A percentile compares a stretch with the other conserved stretches of the same genome.
Conservation (phyloP, 2,113 vertebrate genomes). For the Zingel zingel region DNA sequence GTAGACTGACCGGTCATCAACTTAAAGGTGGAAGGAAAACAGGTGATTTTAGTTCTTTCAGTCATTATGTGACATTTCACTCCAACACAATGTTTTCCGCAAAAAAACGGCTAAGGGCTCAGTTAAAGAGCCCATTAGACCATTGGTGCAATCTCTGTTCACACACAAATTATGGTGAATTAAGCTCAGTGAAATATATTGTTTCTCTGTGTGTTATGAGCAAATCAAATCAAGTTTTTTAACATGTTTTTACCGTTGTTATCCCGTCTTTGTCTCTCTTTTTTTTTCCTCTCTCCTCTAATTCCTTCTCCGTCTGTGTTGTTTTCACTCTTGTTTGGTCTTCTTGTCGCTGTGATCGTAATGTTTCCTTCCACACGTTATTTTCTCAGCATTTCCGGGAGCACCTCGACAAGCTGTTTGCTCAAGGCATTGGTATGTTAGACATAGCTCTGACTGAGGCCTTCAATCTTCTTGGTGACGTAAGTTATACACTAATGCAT, state of each 20-base stretch:
- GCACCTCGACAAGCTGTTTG: conserved; percentile 94
- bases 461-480: conserved; percentile 93
- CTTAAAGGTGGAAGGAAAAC: conserved; percentile 23
- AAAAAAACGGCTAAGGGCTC: conserved; percentile 8
- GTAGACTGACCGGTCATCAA: neutral
- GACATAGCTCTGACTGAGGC: conserved; percentile 95
- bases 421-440: conserved; percentile 97
- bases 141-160: conserved; percentile 3
- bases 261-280: neutral
- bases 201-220: conserved; percentile 3
- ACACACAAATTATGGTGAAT: conserved; percentile 9
- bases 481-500: conserved; percentile 80
- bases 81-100: conserved; percentile 36
- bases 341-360: neutral
- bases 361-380: conserved; percentile 11
- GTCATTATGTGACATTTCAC: conserved; percentile 46
- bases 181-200: neutral
- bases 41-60: conserved; percentile 19
- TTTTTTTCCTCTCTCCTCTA: neutral
- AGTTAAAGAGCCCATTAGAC: conserved; percentile 34
- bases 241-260: neutral
- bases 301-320: neutral
- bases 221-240: neutral
- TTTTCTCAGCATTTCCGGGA: conserved; percentile 93
- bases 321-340: neutral